phyloP scores from a whole-genome alignment of 2,888 invertebrate species.

The Cabera pusaria region DNA sequence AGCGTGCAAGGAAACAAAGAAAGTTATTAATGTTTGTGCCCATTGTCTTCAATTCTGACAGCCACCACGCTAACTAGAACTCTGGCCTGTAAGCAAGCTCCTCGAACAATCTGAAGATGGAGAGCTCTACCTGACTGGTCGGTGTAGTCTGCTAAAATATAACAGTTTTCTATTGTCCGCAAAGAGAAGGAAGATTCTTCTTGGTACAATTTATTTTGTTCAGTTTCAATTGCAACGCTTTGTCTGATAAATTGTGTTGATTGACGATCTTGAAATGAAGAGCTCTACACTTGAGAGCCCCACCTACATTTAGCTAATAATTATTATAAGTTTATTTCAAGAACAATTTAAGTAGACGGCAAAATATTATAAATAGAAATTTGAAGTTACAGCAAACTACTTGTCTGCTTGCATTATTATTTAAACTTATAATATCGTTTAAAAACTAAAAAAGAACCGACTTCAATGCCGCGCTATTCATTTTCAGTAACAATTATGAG shows the following conservation, averaged over 20 bases:
- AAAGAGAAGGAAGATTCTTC: conserved; percentile 57
- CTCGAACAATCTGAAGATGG: conserved; percentile 30
- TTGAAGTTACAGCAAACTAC: too few species aligned
- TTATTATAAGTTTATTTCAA: too few species aligned
- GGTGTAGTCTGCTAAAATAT: conserved; percentile 62
- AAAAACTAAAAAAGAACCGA: too few species aligned
- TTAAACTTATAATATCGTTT: too few species aligned
- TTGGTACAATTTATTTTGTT: conserved; percentile 56
- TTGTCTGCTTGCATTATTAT: too few species aligned
- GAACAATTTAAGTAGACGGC: too few species aligned
- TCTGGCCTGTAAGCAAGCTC: conserved; percentile 33
- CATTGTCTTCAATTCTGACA: conserved; percentile 70
- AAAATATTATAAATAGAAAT: too few species aligned
- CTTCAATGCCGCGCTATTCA: too few species aligned
- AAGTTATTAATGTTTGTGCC: conserved; percentile 77
- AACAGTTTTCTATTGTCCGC: conserved; percentile 63
- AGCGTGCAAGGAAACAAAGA: conserved; percentile 67
- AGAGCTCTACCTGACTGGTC: conserved; percentile 47
- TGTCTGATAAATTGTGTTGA: conserved; percentile 52
- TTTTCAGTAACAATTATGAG: too few species aligned
- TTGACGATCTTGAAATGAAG: conserved; percentile 36
- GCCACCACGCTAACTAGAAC: conserved; percentile 47
- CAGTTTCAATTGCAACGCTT: conserved; percentile 53
- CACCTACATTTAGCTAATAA: conserved; percentile 1
- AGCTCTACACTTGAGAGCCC: conserved; percentile 3